Conservation (phyloP, 2,888 invertebrate species). For the Pheosia gnoma region DNA sequence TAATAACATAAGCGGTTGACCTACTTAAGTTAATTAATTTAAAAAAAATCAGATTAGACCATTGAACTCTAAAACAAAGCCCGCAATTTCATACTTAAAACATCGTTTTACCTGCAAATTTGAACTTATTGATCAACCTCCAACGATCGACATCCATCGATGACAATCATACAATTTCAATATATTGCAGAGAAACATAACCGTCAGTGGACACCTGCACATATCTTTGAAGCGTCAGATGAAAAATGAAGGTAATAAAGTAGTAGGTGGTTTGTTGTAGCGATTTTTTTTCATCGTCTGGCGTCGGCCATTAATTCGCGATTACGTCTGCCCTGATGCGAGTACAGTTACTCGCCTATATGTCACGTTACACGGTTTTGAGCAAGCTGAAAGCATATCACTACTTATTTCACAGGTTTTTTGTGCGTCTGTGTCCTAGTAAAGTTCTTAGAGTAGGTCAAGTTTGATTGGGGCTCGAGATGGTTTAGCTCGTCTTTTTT, state of each 20-base stretch:
- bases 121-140: not conserved
- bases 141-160: not conserved
- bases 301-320: conserved; percentile 66
- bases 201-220: not conserved
- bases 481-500: not conserved
- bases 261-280: conserved; percentile 17
- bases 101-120: not conserved
- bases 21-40: no score
- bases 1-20: no score
- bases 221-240: not conserved
- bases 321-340: conserved; percentile 51
- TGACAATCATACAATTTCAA: not conserved
- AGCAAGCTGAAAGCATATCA: conserved; percentile 46
- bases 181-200: not conserved
- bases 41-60: not conserved
- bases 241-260: not conserved
- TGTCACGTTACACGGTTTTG: conserved; percentile 53
- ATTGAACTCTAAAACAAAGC: not conserved
- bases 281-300: conserved; percentile 29
- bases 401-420: conserved; percentile 24
- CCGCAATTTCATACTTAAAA: not conserved
- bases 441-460: conserved; percentile 7
- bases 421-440: conserved; percentile 15
- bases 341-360: conserved; percentile 44
- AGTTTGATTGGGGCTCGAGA: not conserved